These are phyloP conservation scores for Drosophila multiciliata DNA, from an alignment of 2,888 invertebrate species.

Conservation along the genomic window DNA sequence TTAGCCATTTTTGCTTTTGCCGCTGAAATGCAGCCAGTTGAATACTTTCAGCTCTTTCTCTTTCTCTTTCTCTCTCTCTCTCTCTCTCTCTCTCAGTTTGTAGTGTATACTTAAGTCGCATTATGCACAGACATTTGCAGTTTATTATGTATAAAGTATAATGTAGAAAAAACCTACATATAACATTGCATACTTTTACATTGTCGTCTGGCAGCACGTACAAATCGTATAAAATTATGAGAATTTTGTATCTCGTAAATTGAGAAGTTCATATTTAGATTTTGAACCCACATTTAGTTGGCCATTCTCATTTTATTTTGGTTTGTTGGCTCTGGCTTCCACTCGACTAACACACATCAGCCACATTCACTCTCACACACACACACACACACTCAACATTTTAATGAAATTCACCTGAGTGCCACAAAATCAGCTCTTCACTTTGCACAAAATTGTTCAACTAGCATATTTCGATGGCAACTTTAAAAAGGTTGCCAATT, in stretches of 20 bases:
- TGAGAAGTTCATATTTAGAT: conserved; percentile 41
- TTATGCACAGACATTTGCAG: background rate
- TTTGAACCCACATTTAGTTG: conserved; percentile 58
- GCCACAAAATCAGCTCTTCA: background rate
- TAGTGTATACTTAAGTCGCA: background rate
- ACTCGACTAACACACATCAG: conserved; percentile 50
- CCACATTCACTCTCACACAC: conserved; percentile 8
- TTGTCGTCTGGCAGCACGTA: conserved; percentile 49
- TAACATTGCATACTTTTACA: conserved; percentile 12
- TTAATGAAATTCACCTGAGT: conserved; percentile 14
- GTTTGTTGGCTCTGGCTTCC: conserved; percentile 28
- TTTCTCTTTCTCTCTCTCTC: background rate
- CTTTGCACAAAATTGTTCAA: conserved; percentile 10
- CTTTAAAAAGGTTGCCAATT: conserved; percentile 46
- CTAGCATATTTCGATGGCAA: conserved; percentile 14
- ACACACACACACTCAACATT: conserved; percentile 29
- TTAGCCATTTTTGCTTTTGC: too few relatives aligned
- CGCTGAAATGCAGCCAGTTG: conserved; percentile 29
- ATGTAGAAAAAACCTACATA: conserved; percentile 2
- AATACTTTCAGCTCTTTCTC: conserved; percentile 21
- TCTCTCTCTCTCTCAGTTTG: background rate
- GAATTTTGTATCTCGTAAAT: conserved; percentile 32
- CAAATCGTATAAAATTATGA: conserved; percentile 9
- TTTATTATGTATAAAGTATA: conserved; percentile 4
- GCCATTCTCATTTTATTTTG: conserved; percentile 14